These are phyloP conservation scores for Patella ulyssiponensis DNA, from an alignment of 2,888 invertebrate species.

Conservation along the genomic window DNA sequence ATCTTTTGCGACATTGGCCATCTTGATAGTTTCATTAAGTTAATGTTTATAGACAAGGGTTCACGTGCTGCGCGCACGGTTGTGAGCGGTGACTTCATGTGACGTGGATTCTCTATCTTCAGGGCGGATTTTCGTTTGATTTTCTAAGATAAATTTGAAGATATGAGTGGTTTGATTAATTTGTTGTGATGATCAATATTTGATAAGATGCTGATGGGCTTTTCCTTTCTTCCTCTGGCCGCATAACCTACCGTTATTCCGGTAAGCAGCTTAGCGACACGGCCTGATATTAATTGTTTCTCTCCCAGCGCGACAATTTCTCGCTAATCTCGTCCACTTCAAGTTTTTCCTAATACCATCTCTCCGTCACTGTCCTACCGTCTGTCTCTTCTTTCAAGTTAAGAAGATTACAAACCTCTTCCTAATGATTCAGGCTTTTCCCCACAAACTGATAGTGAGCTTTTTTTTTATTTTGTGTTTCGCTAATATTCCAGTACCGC, in stretches of 20 bases:
- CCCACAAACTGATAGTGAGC: background rate
- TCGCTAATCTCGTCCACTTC: slow-evolving; percentile 1
- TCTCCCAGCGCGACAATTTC: slow-evolving; percentile 12
- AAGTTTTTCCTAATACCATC: slow-evolving; percentile 10
- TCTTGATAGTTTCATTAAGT: slow-evolving; percentile 5
- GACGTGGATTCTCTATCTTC: background rate
- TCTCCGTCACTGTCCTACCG: background rate
- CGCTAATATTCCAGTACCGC: too few relatives aligned
- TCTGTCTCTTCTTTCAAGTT: slow-evolving; percentile 8
- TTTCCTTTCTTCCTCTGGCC: slow-evolving; percentile 7
- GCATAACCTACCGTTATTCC: background rate
- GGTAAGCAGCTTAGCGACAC: slow-evolving; percentile 2
- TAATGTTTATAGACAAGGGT: background rate
- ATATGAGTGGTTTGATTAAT: slow-evolving; percentile 8
- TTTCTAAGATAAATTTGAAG: slow-evolving; percentile 12
- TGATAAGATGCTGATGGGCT: slow-evolving; percentile 9
- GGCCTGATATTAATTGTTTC: slow-evolving; percentile 7
- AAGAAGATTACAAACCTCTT: background rate
- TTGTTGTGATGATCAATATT: slow-evolving; percentile 9
- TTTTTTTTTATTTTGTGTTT: background rate
- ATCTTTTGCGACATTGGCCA: background rate
- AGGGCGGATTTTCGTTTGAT: slow-evolving; percentile 1
- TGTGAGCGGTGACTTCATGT: background rate
- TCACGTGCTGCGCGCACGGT: background rate
- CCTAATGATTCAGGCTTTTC: slow-evolving; percentile 12